phyloP scores from a whole-genome alignment of 2,888 invertebrate genomes.

The Zaprionus lineosus region DNA sequence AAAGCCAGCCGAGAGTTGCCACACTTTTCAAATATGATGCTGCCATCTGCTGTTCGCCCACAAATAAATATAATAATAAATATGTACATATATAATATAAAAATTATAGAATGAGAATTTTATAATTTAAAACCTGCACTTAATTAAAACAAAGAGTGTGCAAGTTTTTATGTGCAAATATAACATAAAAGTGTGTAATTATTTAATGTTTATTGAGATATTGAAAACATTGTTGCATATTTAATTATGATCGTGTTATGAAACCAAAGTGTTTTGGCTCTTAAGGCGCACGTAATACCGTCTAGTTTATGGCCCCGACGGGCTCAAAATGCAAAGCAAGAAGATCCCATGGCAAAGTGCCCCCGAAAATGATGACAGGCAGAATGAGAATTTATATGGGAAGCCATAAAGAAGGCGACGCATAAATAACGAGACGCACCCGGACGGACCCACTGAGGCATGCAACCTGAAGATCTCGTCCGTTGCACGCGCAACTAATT shows the following conservation, averaged over 20 bases:
- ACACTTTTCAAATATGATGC: too few species aligned
- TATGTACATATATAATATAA: too few species aligned
- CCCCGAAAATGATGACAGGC: conserved; percentile 65
- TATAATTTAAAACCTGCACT: too few species aligned
- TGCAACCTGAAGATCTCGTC: conserved; percentile 52
- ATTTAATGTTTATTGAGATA: too few species aligned
- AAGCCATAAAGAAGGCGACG: conserved; percentile 72
- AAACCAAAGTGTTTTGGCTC: conserved; percentile 3
- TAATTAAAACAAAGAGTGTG: too few species aligned
- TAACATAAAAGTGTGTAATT: background rate
- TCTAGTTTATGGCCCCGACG: conserved; percentile 43
- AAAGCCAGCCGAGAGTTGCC: too few species aligned
- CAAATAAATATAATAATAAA: too few species aligned
- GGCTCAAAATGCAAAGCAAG: conserved; percentile 34
- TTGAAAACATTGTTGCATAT: conserved; percentile 25
- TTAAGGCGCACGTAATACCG: conserved; percentile 1
- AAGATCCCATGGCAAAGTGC: conserved; percentile 25
- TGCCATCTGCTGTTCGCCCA: too few species aligned
- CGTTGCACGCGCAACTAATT: conserved; percentile 75
- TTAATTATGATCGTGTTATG: conserved; percentile 8
- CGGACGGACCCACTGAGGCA: conserved; percentile 47
- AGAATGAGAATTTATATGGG: conserved; percentile 75
- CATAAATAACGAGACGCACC: conserved; percentile 58
- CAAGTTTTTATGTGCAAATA: background rate
- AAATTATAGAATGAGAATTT: too few species aligned